These are phyloP conservation scores for Morone saxatilis DNA, from an alignment of 2,113 vertebrate species.

Conservation along the genomic window DNA sequence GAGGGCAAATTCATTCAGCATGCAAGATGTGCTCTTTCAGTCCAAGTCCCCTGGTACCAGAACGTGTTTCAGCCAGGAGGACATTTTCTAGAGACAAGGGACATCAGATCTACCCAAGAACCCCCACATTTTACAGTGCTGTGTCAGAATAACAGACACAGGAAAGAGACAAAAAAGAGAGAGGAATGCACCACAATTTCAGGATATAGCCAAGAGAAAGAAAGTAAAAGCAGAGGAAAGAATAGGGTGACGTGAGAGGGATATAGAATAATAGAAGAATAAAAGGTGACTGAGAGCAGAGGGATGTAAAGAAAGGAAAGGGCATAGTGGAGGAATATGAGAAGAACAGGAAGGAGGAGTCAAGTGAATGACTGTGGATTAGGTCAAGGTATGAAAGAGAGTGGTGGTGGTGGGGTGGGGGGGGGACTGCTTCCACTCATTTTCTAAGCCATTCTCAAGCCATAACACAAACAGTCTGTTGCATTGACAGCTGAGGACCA, in stretches of 20 bases:
- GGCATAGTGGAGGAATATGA: background rate
- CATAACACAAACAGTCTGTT: background rate
- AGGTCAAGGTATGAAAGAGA: background rate
- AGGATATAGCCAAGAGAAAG: slow-evolving; percentile 3
- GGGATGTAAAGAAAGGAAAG: background rate
- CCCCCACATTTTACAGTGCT: background rate
- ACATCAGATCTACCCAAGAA: slow-evolving; percentile 1
- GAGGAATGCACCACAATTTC: background rate
- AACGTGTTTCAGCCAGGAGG: slow-evolving; percentile 26
- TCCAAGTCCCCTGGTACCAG: slow-evolving; percentile 20
- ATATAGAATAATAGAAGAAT: background rate
- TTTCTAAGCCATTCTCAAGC: background rate
- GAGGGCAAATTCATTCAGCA: slow-evolving; percentile 28
- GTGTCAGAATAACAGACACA: background rate
- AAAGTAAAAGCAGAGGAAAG: background rate
- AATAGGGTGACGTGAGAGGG: background rate
- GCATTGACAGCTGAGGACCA: slow-evolving; percentile 48
- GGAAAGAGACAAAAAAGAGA: background rate
- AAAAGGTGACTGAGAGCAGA: background rate
- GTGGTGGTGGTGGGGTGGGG: too few relatives aligned
- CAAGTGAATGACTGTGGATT: background rate
- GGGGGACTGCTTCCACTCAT: background rate
- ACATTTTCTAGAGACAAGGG: slow-evolving; percentile 31
- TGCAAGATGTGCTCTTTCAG: slow-evolving; percentile 45
- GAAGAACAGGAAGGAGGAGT: background rate